These are phyloP conservation scores for Ctenopoma kingsleyae DNA, from an alignment of 2,797 vertebrate species.

Conservation along the genomic window DNA sequence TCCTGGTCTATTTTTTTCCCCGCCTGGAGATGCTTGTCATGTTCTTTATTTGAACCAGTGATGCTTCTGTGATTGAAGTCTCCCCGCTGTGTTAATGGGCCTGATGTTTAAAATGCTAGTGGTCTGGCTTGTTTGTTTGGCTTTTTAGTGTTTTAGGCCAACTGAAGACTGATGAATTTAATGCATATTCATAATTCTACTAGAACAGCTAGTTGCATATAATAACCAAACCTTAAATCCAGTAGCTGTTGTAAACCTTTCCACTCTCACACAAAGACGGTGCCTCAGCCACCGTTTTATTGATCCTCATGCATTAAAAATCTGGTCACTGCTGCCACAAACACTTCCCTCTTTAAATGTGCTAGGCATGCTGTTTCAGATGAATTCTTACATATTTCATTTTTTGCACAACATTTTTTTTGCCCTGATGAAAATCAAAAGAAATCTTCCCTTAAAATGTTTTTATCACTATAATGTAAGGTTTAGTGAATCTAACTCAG, in stretches of 20 bases:
- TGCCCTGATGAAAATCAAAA: conserved; percentile 67
- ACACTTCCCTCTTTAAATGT: conserved; percentile 86
- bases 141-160: conserved; percentile 70
- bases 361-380: conserved; percentile 76
- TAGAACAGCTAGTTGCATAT: conserved; percentile 82
- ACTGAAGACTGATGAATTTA: conserved; percentile 81
- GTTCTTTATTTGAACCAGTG: conserved; percentile 83
- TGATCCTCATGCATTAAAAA: conserved; percentile 93
- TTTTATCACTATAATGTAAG: conserved; percentile 55
- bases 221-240: conserved; percentile 70
- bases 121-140: conserved; percentile 82
- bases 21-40: conserved; percentile 84
- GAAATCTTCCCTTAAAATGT: conserved; percentile 10
- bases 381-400: conserved; percentile 84
- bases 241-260: conserved; percentile 84
- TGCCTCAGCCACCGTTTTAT: conserved; percentile 83
- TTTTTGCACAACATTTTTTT: conserved; percentile 80
- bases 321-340: conserved; percentile 87
- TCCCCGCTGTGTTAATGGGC: conserved; percentile 89
- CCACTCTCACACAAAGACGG: conserved; percentile 75
- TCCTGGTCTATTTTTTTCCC: conserved; percentile 67
- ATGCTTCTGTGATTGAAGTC: conserved; percentile 84
- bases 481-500: conserved; percentile 42
- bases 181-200: conserved; percentile 87
- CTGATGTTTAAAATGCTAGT: conserved; percentile 82